phyloP scores from a whole-genome alignment of 2,113 vertebrate genomes.

The Eublepharis macularius region DNA sequence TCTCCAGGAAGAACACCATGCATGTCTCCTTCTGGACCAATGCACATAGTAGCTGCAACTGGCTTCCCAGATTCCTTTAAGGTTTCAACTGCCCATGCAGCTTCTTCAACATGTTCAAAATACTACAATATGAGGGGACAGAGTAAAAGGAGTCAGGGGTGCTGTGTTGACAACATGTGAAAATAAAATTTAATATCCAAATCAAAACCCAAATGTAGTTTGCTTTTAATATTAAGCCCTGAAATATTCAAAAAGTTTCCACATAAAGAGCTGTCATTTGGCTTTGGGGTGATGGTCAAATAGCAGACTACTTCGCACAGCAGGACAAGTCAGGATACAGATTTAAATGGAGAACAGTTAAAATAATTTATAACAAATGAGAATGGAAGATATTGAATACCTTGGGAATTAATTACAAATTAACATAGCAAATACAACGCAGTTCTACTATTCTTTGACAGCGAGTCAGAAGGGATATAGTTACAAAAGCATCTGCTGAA shows the following conservation, averaged over 20 bases:
- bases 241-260: neutral
- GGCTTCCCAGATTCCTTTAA: conserved; percentile 88
- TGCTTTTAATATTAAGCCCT: neutral
- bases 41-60: conserved; percentile 89
- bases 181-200: neutral
- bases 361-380: neutral
- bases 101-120: conserved; percentile 97
- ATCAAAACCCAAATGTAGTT: neutral
- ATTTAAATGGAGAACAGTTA: neutral
- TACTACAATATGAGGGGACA: conserved; percentile 78
- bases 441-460: neutral
- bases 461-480: neutral
- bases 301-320: neutral
- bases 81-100: conserved; percentile 93
- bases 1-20: conserved; percentile 86
- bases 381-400: neutral
- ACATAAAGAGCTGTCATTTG: neutral
- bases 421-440: neutral
- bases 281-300: neutral
- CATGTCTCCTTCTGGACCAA: conserved; percentile 93
- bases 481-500: neutral
- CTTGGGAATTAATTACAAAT: neutral
- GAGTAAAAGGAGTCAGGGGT: neutral
- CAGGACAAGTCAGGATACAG: neutral
- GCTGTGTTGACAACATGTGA: neutral